Base-by-base conservation (phyloP, 2,888 invertebrate species). In the Coenonympha arcania region DNA sequence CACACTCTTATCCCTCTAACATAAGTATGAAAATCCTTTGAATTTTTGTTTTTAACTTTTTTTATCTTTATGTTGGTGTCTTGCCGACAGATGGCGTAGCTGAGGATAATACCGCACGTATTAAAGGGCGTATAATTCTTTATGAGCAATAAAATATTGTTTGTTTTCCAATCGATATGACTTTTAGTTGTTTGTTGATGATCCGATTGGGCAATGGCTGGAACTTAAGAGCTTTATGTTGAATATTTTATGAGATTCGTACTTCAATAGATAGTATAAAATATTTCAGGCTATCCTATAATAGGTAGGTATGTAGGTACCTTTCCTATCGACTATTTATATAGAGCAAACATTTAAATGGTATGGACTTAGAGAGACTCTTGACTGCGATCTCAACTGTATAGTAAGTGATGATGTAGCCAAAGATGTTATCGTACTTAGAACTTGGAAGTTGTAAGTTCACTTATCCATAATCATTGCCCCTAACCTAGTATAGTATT, bases 81-180 rank as follows among this genome's bases (percentile, higher is more conserved):
- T 48, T 58, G 60, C 61, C 73, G 76, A 72, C 85, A 85, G 84
- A 83, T 85, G 84, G 82, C 73, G 76, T 57, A 60, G 68, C 62
- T 50, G 62, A 63, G 70, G 74, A 70, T 79, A 76, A 77, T 74
- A 69, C 73, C 66, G 63, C 69, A 69, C 63, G 55, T 66, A 63
- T 67, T 56, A 60, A 51, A 53, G 57, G 65, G 69, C 64, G 64
- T 62, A 62, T 62, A 62, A n/a, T 64, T 60, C 65, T 74, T 74
- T 74, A 76, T 66, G 67, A 67, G 68, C 61, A 63, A 64, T 69
- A 65, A 66, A n/a, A 66, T 70, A 66, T 69, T 73, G 69, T 71
- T 71, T 75, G 69, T 72, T 70, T 70, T 68, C 61, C 62, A 66
- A 66, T 69, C 64, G 65, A 65, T 63, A 61, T 60, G 60, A 58